phyloP scores from a whole-genome alignment of 2,113 vertebrate species.

The Oreochromis spilurus region DNA sequence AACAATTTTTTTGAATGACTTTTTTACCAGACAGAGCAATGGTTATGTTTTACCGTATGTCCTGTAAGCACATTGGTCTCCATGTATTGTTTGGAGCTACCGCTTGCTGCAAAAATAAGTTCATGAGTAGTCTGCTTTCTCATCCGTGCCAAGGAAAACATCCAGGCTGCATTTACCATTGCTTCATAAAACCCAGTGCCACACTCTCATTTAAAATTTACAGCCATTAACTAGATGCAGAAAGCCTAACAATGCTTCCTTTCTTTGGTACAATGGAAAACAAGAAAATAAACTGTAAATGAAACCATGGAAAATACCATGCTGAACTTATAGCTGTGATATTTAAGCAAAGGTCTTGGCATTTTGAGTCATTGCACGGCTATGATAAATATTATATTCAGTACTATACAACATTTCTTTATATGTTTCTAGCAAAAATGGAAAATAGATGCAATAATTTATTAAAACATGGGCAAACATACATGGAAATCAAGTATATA shows the following conservation, averaged over 20 bases:
- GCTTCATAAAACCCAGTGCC: constrained; percentile 21
- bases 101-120: not conserved
- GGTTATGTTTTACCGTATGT: not conserved
- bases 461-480: not conserved
- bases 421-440: not conserved
- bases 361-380: not conserved
- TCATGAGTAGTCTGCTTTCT: not conserved
- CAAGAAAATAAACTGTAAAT: not conserved
- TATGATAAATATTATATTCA: not conserved
- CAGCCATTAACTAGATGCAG: not conserved
- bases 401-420: not conserved
- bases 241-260: not conserved
- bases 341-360: not conserved
- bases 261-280: not conserved
- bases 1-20: not conserved
- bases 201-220: not conserved
- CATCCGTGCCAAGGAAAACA: constrained; percentile 16
- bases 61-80: not conserved
- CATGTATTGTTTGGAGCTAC: not conserved
- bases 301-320: not conserved
- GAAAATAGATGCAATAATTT: not conserved
- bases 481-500: not conserved
- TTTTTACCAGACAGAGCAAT: not conserved
- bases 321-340: not conserved
- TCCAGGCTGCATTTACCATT: not conserved